Percentiles rank a stretch among this genome's conserved stretches.
Conservation (phyloP, 2,113 vertebrate species). For the Chlamydotis undulata region DNA sequence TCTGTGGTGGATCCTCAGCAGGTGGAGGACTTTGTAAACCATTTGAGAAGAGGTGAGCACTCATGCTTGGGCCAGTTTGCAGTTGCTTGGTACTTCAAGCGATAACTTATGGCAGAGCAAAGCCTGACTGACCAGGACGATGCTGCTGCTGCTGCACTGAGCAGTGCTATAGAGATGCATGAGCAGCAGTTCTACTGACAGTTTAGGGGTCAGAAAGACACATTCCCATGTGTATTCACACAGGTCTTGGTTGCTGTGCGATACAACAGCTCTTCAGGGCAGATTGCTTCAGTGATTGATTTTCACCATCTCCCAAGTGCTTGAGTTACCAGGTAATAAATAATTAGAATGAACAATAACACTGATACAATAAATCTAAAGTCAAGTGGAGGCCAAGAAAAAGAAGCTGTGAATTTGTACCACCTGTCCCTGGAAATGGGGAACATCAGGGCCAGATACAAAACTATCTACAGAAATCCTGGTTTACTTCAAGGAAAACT, state of each 20-base stretch:
- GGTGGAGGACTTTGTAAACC: background rate
- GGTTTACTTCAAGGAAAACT: background rate
- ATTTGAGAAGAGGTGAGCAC: background rate
- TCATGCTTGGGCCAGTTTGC: accelerated
- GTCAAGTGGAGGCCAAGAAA: background rate
- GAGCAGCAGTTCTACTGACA: background rate
- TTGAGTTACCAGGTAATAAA: background rate
- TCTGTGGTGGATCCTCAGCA: accelerated
- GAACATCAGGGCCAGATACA: background rate
- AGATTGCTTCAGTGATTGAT: background rate
- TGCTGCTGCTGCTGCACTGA: background rate
- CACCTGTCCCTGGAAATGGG: background rate
- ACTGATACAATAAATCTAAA: background rate
- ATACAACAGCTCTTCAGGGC: background rate
- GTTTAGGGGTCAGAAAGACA: background rate
- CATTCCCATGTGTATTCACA: accelerated
- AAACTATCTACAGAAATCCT: background rate
- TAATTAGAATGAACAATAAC: background rate
- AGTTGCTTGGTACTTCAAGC: background rate
- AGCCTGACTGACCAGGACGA: accelerated
- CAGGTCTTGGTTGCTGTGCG: background rate
- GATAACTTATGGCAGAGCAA: background rate
- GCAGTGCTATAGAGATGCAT: accelerated
- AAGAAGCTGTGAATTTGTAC: background rate
- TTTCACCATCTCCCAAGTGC: background rate